A percentile compares a stretch with the other conserved stretches of the same genome.
Evolutionary conservation across 2,797 vertebrate species (phyloP).

Genomic region (Lithobates pipiens): DNA sequence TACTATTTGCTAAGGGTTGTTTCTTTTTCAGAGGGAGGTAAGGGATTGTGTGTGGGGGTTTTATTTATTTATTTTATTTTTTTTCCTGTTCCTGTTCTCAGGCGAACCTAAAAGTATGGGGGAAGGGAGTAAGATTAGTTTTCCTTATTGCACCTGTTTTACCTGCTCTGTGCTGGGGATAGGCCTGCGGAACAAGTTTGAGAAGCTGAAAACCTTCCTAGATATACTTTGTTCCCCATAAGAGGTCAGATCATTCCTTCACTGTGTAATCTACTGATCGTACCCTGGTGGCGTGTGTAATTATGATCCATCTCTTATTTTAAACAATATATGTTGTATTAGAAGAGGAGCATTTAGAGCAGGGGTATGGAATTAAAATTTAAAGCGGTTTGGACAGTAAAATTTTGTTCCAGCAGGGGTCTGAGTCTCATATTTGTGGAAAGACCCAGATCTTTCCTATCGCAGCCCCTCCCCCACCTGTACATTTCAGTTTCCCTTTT

Average conservation of each 20-base stretch:
- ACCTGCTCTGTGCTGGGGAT: not conserved
- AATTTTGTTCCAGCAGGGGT: too few species aligned
- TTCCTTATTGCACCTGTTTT: not conserved
- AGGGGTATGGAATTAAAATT: too few species aligned
- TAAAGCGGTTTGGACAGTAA: too few species aligned
- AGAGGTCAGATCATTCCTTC: not conserved
- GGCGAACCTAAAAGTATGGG: not conserved
- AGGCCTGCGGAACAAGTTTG: conserved; percentile 31
- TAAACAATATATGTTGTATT: too few species aligned
- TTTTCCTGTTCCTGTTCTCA: not conserved
- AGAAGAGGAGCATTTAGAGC: too few species aligned
- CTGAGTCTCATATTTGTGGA: too few species aligned
- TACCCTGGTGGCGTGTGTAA: not conserved
- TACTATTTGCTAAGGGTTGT: too few species aligned
- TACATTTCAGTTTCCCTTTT: too few species aligned
- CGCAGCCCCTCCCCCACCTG: too few species aligned
- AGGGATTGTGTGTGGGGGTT: too few species aligned
- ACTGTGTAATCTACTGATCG: not conserved
- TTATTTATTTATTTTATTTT: not conserved
- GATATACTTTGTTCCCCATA: not conserved
- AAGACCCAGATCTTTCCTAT: too few species aligned
- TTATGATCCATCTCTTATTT: too few species aligned
- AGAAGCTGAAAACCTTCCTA: not conserved
- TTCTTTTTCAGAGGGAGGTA: not conserved
- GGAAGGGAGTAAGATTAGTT: not conserved